A percentile compares a stretch with the other conserved stretches of the same genome.
These are phyloP conservation scores for Delia radicum DNA, from an alignment of 1,140 invertebrate species.

Conservation along the genomic window DNA sequence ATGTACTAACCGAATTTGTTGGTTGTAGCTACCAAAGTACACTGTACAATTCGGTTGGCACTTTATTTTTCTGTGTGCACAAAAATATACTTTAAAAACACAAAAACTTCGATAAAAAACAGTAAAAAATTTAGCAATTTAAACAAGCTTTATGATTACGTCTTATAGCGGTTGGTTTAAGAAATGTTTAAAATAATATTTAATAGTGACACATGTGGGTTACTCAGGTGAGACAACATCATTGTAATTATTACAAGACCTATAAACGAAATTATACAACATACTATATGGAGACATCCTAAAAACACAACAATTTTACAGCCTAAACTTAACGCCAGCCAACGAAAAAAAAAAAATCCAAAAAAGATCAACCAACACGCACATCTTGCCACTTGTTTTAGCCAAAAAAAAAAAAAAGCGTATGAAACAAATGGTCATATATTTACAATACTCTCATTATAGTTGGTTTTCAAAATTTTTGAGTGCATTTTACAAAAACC, in stretches of 20 bases:
- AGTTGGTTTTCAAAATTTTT: too few relatives aligned
- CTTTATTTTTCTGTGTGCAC: too few relatives aligned
- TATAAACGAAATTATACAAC: neutral
- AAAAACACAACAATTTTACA: neutral
- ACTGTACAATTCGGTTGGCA: too few relatives aligned
- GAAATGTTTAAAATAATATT: neutral
- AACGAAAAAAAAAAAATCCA: too few relatives aligned
- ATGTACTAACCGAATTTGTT: too few relatives aligned
- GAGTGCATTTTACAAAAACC: neutral
- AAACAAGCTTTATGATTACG: neutral
- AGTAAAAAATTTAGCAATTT: neutral
- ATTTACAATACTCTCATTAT: neutral
- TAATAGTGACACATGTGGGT: constrained; percentile 1
- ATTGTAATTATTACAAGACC: neutral
- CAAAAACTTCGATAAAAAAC: too few relatives aligned
- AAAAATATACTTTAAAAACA: too few relatives aligned
- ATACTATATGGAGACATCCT: too few relatives aligned
- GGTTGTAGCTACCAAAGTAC: too few relatives aligned
- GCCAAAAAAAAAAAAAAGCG: too few relatives aligned
- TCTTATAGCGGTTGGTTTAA: neutral
- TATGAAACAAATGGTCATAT: neutral
- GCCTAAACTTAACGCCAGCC: neutral
- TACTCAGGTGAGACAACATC: neutral
- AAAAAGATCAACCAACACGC: neutral
- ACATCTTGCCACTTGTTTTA: neutral